These are phyloP conservation scores for Coenobita brevimanus DNA, from an alignment of 1,140 invertebrate species.

Conservation along the genomic window DNA sequence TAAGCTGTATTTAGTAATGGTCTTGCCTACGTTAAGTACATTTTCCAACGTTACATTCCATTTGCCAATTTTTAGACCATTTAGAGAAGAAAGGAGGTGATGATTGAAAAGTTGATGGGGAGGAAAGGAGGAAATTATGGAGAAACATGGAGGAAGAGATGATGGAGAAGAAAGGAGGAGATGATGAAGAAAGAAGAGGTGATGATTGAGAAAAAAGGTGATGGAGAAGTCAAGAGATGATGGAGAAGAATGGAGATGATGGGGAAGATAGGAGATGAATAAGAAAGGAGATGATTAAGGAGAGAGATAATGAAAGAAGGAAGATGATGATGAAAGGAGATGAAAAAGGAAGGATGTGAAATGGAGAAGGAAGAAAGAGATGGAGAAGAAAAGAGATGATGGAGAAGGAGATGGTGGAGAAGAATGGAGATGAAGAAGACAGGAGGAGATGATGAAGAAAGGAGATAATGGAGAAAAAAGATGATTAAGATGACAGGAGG, in stretches of 20 bases:
- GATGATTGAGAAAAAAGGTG: neutral
- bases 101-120: neutral
- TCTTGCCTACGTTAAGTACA: too few species aligned
- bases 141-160: constrained; percentile 2
- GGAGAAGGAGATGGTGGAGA: neutral
- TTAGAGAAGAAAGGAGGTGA: neutral
- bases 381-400: neutral
- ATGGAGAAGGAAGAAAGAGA: neutral
- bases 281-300: neutral
- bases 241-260: neutral
- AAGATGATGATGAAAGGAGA: too few species aligned
- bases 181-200: too few species aligned
- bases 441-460: too few species aligned
- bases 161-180: too few species aligned
- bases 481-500: too few species aligned
- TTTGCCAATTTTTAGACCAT: too few species aligned
- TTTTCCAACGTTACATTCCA: too few species aligned
- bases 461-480: too few species aligned
- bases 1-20: too few species aligned
- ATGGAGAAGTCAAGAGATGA: neutral
- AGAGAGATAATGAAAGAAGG: too few species aligned
- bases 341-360: too few species aligned
- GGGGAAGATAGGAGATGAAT: neutral
- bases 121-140: neutral
- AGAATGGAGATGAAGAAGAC: neutral